Conservation (phyloP, 2,888 invertebrate species). For the Acrobasis repandana region DNA sequence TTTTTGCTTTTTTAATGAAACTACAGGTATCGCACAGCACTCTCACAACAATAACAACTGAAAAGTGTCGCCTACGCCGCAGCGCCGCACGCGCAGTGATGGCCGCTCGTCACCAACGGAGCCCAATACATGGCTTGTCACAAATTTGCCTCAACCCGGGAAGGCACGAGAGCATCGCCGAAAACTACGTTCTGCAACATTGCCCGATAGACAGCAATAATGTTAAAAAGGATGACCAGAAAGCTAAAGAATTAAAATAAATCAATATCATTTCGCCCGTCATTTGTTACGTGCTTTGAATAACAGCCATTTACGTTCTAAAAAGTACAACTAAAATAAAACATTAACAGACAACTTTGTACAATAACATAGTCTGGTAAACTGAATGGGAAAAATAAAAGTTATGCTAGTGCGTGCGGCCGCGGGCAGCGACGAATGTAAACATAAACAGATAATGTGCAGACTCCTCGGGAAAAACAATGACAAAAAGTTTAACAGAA, state of each 20-base stretch:
- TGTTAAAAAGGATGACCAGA: neutral
- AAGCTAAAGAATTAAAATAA: neutral
- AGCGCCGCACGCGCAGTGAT: neutral
- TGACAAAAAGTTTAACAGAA: constrained; percentile 11
- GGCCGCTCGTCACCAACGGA: neutral
- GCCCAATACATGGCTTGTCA: neutral
- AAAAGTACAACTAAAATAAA: neutral
- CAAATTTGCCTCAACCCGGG: neutral
- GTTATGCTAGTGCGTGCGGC: neutral
- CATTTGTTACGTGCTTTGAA: neutral
- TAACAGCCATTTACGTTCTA: neutral
- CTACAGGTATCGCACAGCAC: constrained; percentile 6
- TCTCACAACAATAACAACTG: constrained; percentile 17
- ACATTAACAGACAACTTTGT: neutral
- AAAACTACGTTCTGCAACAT: neutral
- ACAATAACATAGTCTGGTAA: neutral
- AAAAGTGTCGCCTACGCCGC: constrained; percentile 2
- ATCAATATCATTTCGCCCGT: neutral
- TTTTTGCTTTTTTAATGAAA: neutral
- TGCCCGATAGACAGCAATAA: neutral
- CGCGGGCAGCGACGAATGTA: constrained; percentile 4
- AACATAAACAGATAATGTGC: constrained; percentile 26
- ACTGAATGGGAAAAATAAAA: neutral
- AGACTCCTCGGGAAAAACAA: constrained; percentile 41
- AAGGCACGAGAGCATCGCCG: constrained; percentile 2